Evolutionary conservation across 2,888 invertebrate genomes (phyloP), one percentile per base, ranked within the genome.

Genomic region (Hypolimnas misippus): DNA sequence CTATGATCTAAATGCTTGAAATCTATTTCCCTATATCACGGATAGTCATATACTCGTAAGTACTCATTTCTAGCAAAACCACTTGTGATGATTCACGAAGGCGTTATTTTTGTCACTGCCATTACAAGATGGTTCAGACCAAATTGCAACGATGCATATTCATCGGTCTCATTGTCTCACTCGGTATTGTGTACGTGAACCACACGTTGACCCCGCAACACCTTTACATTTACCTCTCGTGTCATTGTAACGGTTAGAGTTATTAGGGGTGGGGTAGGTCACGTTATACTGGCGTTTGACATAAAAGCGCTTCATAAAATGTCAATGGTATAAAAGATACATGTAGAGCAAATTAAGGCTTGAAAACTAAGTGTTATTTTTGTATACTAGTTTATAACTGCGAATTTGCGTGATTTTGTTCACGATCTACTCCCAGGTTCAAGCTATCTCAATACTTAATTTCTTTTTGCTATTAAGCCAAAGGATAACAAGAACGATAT

Each of bases 61-160:
- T 6, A 12, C 7, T n/a, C n/a, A n/a, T n/a, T n/a, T n/a, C n/a
- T n/a, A n/a, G n/a, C n/a, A n/a, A n/a, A n/a, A n/a, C n/a, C n/a
- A 8, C n/a, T 12, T 25, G n/a, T 12, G 46, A 12, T 25, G 21
- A 46, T 46, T 25, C 53, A 60, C 65, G 57, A 52, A 29, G 76
- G 75, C 79, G 84, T 85, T 87, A 89, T 89, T 88, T 89, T 85
- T 82, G 87, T 86, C 85, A 84, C 84, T 88, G 88, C 89, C 87
- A 89, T 88, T 84, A 87, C 84, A 81, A 83, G 84, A 83, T 79
- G 82, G 83, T 82, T 80, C 83, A 83, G 81, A 76, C 85, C 87
- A 87, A 89, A 90, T 90, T 89, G 90, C 89, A 84, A 73, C 78
- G 85, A 89, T 90, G 84, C 87, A 90, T 90, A 90, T 91, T 90